Evolutionary conservation across 2,113 vertebrate genomes (phyloP).

Genomic region (Rhinopomastus cyanomelas): DNA sequence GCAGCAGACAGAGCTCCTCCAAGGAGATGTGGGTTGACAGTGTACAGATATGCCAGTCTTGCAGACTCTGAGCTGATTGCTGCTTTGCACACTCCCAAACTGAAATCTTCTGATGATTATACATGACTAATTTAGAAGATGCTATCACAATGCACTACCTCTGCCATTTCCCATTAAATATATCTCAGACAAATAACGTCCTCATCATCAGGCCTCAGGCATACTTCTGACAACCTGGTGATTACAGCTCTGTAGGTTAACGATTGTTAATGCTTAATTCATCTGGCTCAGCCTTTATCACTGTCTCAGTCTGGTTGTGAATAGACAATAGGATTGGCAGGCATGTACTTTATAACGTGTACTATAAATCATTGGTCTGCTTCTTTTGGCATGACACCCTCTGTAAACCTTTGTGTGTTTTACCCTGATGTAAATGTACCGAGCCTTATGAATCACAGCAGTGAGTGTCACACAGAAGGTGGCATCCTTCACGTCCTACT

Average conservation of each 20-base stretch:
- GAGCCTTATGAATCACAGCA: not conserved
- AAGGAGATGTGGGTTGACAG: not conserved
- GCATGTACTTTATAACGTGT: not conserved
- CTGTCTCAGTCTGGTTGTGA: not conserved
- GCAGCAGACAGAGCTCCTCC: not conserved
- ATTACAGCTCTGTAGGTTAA: not conserved
- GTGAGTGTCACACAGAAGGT: not conserved
- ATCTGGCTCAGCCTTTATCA: not conserved
- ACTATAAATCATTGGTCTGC: not conserved
- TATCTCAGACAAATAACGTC: constrained; percentile 20
- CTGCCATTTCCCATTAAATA: constrained; percentile 6
- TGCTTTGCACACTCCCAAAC: not conserved
- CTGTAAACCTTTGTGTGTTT: not conserved
- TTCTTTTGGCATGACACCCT: not conserved
- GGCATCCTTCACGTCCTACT: not conserved
- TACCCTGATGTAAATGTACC: not conserved
- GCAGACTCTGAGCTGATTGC: not conserved
- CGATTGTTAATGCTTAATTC: not conserved
- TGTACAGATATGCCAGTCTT: not conserved
- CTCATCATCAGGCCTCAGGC: constrained; percentile 6
- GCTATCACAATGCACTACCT: constrained; percentile 13
- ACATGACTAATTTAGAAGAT: constrained; percentile 35
- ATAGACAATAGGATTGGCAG: not conserved
- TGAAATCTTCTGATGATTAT: constrained; percentile 2
- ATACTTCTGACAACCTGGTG: not conserved